Conservation (phyloP, 2,113 vertebrate genomes). For the Ranitomeya imitator region DNA sequence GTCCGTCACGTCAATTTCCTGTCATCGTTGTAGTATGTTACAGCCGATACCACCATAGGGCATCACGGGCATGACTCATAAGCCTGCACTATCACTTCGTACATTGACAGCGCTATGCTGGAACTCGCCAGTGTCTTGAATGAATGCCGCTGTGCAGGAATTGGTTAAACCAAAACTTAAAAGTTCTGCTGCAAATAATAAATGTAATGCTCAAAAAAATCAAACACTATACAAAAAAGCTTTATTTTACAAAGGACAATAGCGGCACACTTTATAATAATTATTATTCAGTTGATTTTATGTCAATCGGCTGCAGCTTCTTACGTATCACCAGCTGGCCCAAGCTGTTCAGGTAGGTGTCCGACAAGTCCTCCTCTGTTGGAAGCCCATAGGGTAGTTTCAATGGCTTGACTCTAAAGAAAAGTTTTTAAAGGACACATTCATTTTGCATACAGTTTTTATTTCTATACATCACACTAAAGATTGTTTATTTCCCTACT, state of each 20-base stretch:
- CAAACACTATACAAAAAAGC: neutral
- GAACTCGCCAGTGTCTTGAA: too few species aligned
- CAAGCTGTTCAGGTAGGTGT: constrained; percentile 81
- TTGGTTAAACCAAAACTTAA: neutral
- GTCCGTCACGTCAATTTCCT: too few species aligned
- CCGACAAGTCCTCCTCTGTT: constrained; percentile 81
- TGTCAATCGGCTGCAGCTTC: constrained; percentile 69
- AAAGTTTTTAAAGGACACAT: neutral
- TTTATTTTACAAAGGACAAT: constrained; percentile 61
- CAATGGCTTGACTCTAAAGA: constrained; percentile 85
- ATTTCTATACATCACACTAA: too few species aligned
- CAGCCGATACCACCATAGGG: too few species aligned
- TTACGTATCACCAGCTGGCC: constrained; percentile 84
- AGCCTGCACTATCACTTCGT: too few species aligned
- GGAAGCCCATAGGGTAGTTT: constrained; percentile 88
- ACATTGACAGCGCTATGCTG: too few species aligned
- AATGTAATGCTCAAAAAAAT: neutral
- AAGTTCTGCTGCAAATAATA: neutral
- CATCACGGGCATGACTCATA: too few species aligned
- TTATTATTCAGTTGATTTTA: constrained; percentile 72
- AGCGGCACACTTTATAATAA: neutral
- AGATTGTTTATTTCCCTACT: too few species aligned
- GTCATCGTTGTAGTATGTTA: too few species aligned
- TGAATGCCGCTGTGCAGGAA: neutral
- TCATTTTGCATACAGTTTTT: neutral